Evolutionary conservation across 2,797 vertebrate genomes (phyloP), one percentile per base, ranked within the genome.

Genomic region (Nothura maculosa): DNA sequence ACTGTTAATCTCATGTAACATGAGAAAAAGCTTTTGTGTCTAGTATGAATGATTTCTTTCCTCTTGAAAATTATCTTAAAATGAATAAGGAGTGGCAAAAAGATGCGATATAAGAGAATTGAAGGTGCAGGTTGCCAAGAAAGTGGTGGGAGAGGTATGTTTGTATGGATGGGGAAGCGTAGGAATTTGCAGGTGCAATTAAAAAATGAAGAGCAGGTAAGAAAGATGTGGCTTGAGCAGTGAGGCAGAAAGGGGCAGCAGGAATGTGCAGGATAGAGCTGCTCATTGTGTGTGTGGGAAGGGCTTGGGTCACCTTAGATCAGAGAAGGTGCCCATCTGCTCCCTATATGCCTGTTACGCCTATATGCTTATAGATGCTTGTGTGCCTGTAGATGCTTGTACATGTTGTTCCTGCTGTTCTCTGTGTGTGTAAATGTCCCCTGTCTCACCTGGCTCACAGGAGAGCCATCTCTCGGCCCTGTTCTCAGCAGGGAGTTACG

Each of bases 201-300:
- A 61, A 69, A 45, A 73, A 32, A 20, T 24, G 2, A 88, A 25
- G 8, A 80, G 8, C 15, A n/a, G 10, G 27, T 57, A 45, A 34
- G 42, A 25, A 48, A 61, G 72, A 55, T 28, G 12, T 7, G 6
- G 12, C 14, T 69, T 30, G 34, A 48, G 38, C 17, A 55, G 16
- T 30, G 30, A 55, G 52, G 28, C 30, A 20, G 12, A 57, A 12
- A 55, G 55, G 36, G 48, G 27, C 14, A 3, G 2, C 25, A 50
- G 18, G 30, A 90, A 4, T 0, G 0, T 67, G 34, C 43, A 30
- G 70, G 73, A 32, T 28, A 69, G 20, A 60, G 10, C 47, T 0
- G 0, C 3, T 50, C 17, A n/a, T 85, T 85, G 47, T 57, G 36
- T 87, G 40, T 91, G 24, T 2, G 0, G 6, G n/a, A 40, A 43